Percentiles rank a stretch among this genome's conserved stretches.
Evolutionary conservation across 2,797 vertebrate genomes (phyloP).

Genomic region (Lacerta viridis): DNA sequence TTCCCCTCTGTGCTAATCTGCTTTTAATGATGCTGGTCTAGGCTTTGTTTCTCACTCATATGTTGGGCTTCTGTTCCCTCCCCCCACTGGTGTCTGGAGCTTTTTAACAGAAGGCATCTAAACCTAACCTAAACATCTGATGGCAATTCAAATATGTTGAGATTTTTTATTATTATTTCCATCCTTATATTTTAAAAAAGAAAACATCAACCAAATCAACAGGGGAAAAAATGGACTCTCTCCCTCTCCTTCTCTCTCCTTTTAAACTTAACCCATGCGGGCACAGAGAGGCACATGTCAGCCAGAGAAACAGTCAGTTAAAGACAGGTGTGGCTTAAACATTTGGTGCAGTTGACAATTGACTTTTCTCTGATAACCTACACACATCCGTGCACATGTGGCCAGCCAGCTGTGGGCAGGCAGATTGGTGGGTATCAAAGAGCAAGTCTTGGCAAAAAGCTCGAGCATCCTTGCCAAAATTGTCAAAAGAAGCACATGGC

Average conservation of each 20-base stretch:
- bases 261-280: constrained; percentile 42
- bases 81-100: constrained; percentile 10
- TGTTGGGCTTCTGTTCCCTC: constrained; percentile 9
- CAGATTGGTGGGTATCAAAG: constrained; percentile 75
- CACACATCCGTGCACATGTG: background rate
- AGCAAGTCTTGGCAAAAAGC: constrained; percentile 66
- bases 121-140: background rate
- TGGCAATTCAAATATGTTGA: constrained; percentile 17
- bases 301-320: constrained; percentile 33
- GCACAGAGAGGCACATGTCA: background rate
- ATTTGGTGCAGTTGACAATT: constrained; percentile 56
- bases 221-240: background rate
- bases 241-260: background rate
- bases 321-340: constrained; percentile 48
- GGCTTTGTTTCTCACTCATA: constrained; percentile 37
- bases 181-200: background rate
- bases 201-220: constrained; percentile 6
- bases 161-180: background rate
- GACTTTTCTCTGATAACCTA: constrained; percentile 63
- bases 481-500: constrained; percentile 67
- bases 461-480: constrained; percentile 70
- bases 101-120: background rate
- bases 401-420: constrained; percentile 72
- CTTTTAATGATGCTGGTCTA: constrained; percentile 39
- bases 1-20: background rate